Evolutionary conservation across 2,113 vertebrate genomes (phyloP).

Genomic region (Peromyscus californicus): DNA sequence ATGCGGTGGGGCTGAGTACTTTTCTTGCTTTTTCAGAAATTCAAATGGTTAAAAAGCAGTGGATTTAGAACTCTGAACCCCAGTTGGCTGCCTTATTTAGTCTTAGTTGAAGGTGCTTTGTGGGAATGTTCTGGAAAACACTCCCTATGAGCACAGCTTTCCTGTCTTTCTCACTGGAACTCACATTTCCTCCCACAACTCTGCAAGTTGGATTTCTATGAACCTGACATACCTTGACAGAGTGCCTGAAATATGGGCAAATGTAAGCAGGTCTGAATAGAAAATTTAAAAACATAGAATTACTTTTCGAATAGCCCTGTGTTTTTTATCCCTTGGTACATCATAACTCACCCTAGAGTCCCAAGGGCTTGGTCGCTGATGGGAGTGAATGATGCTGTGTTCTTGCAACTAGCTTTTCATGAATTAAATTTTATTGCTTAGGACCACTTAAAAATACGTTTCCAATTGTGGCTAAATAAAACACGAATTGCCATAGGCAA

Average conservation of each 20-base stretch:
- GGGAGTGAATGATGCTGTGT: background rate
- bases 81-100: background rate
- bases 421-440: constrained; percentile 59
- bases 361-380: background rate
- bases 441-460: constrained; percentile 40
- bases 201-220: constrained; percentile 14
- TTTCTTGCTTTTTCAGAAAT: constrained; percentile 65
- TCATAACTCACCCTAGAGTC: background rate
- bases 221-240: constrained; percentile 21
- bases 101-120: background rate
- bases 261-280: background rate
- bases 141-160: background rate
- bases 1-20: background rate
- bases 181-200: background rate
- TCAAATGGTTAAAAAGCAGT: constrained; percentile 56
- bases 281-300: constrained; percentile 21
- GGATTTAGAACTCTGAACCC: background rate
- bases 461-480: constrained; percentile 66
- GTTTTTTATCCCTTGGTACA: background rate
- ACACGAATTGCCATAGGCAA: background rate
- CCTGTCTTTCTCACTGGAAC: background rate
- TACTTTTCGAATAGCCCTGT: background rate
- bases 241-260: constrained; percentile 3
- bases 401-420: background rate
- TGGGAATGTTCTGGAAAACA: background rate